Evolutionary conservation across 2,797 vertebrate genomes (phyloP).

Genomic region (Cryptoprocta ferox): DNA sequence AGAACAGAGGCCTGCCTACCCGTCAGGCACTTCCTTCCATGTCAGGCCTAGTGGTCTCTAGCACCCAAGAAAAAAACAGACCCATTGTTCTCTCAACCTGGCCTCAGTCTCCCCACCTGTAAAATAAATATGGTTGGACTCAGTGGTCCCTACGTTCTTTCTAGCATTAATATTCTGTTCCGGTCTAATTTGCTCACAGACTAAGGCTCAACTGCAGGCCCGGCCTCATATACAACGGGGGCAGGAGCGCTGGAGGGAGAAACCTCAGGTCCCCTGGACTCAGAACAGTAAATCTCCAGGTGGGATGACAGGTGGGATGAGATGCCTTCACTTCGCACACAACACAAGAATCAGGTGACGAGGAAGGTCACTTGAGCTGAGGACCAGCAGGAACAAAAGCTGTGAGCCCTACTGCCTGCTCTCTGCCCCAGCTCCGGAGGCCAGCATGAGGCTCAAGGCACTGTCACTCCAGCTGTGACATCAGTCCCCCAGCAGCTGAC

Average conservation of each 20-base stretch:
- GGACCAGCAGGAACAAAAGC: neutral
- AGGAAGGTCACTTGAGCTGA: neutral
- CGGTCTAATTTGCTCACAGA: neutral
- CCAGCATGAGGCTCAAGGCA: neutral
- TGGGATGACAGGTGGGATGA: neutral
- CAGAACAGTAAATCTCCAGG: neutral
- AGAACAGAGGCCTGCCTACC: neutral
- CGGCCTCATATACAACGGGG: neutral
- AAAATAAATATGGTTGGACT: neutral
- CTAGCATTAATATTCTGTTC: neutral
- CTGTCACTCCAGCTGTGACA: neutral
- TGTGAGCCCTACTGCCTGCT: neutral
- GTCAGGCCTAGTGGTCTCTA: neutral
- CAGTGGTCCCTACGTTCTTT: neutral
- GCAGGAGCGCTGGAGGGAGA: neutral
- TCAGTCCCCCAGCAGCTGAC: neutral
- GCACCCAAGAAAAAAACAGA: neutral
- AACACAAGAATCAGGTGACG: neutral
- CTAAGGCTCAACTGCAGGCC: neutral
- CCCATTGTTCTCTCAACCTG: neutral
- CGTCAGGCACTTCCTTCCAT: neutral
- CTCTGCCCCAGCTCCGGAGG: neutral
- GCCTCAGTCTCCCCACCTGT: neutral
- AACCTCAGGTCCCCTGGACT: neutral
- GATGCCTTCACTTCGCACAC: neutral